Base-by-base conservation (phyloP, 2,113 vertebrate species). In the Phyllostomus hastatus region DNA sequence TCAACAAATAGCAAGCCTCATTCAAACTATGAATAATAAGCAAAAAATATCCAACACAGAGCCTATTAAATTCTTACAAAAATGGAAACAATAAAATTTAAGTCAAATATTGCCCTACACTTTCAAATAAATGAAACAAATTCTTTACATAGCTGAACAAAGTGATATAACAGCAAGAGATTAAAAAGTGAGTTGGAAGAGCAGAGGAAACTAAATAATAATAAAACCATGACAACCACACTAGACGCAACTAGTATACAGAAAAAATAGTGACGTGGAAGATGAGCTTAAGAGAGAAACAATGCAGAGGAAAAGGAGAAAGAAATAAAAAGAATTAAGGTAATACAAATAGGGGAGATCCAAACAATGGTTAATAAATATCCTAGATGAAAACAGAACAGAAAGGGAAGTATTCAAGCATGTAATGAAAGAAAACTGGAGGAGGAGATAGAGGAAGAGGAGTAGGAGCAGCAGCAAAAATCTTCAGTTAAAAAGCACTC, bases 1-100 rank as follows among this genome's bases (percentile, higher is more conserved):
- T 88, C 86, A 94, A 88, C 52, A 88, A 90, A 92, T 19, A 92
- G 31, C 38, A 86, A 97, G 61, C 41, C 38, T 7, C 48, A 82
- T 79, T 95, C 67, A 91, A 95, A 95, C 81, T 38, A 86, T 31
- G 76, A 82, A 72, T 35, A 94, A 78, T 78, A 86, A 93, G 9
- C 54, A 82, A 41, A 93, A 79, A 73, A 85, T 69, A 91, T 86
- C 48, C 33, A 82, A 67, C 19, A 78, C 3, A 61, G 52, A 95
- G 76, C 7, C 38, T 83, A 92, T 81, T 64, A 90, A 91, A 54
- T 72, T 79, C 11, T 48, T 73, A 95, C 4, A 90, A 95, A 92
- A 79, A 75, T 0, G 22, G 9, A 88, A 93, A 91, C 8, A 57
- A 69, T n/a, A 94, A 87, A 90, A 73, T 82, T 86, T 95, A 86